Evolutionary conservation across 2,113 vertebrate genomes (phyloP), one percentile per base, ranked within the genome.

Genomic region (Arenaria interpres): DNA sequence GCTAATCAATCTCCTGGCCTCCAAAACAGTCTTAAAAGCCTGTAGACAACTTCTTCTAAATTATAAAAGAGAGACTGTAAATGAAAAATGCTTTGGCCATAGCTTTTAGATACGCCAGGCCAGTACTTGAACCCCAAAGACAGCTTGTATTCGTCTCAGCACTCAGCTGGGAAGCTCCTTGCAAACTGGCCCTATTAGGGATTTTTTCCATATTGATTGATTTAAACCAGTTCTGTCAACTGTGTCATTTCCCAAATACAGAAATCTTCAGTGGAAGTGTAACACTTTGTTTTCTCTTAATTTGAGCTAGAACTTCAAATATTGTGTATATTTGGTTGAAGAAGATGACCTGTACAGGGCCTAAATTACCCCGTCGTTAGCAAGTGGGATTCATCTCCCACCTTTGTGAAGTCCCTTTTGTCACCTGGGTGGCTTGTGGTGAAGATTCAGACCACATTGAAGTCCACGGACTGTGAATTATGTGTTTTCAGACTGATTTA

Each of bases 181-280:
- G 33, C 66, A 25, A 56, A 41, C 41, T 8, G 7, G 18, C 43
- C 51, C 68, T 43, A 3, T 32, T 57, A 45, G 18, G 1, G 2
- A 12, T 41, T 69, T 73, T 39, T 46, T 35, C 17, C 2, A 0
- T 35, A 46, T 41, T 5, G 2, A 32, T 76, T 3, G 2, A 9
- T n/a, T 27, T 22, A 67, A 60, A 60, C 20, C 19, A 21, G 9
- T 66, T 89, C 63, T 66, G 56, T 27, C 63, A 43, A 60, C 45
- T 25, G 8, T 35, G 14, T 81, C 9, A 0, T 69, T 75, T 85
- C 53, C 45, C 39, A 54, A 64, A 74, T 28, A 19, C 27, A 39
- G 35, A 74, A 63, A 43, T 37, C 28, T 32, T 64, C 14, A 22
- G 10, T 27, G 23, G 7, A 21, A 56, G 35, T 12, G 35, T 45